Evolutionary conservation across 2,888 invertebrate species (phyloP), one percentile per base, ranked within the genome.

Genomic region (Nemotelus nigrinus): DNA sequence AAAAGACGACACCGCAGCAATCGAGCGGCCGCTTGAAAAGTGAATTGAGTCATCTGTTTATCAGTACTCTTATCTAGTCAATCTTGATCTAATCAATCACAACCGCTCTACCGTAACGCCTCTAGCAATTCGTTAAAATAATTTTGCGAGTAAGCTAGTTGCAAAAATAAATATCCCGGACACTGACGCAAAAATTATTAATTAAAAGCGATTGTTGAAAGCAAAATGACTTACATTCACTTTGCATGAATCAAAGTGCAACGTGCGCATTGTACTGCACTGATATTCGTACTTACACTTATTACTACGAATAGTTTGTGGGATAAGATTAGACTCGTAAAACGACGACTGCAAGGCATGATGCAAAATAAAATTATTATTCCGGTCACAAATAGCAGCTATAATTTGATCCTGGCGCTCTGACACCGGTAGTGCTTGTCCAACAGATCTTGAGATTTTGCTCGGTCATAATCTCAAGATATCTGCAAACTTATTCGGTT

Each of bases 191-290:
- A 76, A 76, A 76, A 72, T 76, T 78, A 78, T 65, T 78, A 78
- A 78, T 78, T 78, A 78, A 76, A 78, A 78, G 53, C 50, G 65
- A 76, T 55, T 47, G 76, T 55, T 78, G 65, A 78, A 76, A 76
- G 48, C 57, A 43, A 78, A 78, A 71, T 64, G 76, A 63, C 71
- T 60, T 65, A 57, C 76, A 58, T 78, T 78, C 76, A 71, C 72
- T 76, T 76, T 78, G 57, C 71, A 76, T 76, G 76, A 47, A 67
- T 53, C 67, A 43, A 50, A 78, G 67, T 74, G 57, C 57, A 57
- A 53, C 57, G 58, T 57, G 57, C 60, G 45, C 77, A 70, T n/a
- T 45, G 50, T 39, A 57, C 57, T 57, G 58, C 55, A 67, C 25
- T 25, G 25, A 25, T 1, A 25, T 25, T 25, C 25, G 25, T 25